Evolutionary conservation across 2,797 vertebrate genomes (phyloP), one percentile per base, ranked within the genome.

Genomic region (Coluber constrictor): DNA sequence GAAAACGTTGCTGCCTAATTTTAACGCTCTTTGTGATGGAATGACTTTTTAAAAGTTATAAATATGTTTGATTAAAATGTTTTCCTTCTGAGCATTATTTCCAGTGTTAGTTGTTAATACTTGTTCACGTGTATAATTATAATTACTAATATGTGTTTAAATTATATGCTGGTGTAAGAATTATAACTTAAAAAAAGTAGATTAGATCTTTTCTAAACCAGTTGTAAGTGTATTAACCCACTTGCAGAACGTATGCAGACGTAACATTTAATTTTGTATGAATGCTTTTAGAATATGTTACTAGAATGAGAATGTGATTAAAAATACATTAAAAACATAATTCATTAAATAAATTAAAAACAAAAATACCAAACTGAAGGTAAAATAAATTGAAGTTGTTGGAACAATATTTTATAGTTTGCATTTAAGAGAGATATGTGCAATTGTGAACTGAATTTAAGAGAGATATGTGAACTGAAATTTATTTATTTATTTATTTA

Each of bases 351-450:
- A n/a, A 37, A 94, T 92, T 92, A 27, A 5, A 5, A 79, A 54
- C 6, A 63, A 93, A 51, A 79, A 43, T 56, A 61, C 87, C 13
- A 59, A 59, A 94, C n/a, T 43, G 11, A 90, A 93, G 20, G 57
- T 86, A 86, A 93, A 63, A 56, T 57, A 11, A 43, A 5, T 83
- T 83, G 8, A 32, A 63, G 16, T 23, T 15, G n/a, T 55, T 63
- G 60, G 63, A 63, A 79, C 20, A 79, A 79, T 8, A 43, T 43
- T 43, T 79, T 79, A 79, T 43, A 79, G 20, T 10, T 94, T 95
- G 92, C 43, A 61, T 92, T 91, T 63, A 94, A 56, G 63, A 92
- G 87, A 59, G 74, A 88, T 4, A 89, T 93, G 7, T 74, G 18
- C 25, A 90, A 13, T 60, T 93, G 0, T 89, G 60, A 91, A 32